Percentiles rank a stretch among this genome's conserved stretches.
Evolutionary conservation across 2,113 vertebrate species (phyloP).

Genomic region (Phyllostomus hastatus): DNA sequence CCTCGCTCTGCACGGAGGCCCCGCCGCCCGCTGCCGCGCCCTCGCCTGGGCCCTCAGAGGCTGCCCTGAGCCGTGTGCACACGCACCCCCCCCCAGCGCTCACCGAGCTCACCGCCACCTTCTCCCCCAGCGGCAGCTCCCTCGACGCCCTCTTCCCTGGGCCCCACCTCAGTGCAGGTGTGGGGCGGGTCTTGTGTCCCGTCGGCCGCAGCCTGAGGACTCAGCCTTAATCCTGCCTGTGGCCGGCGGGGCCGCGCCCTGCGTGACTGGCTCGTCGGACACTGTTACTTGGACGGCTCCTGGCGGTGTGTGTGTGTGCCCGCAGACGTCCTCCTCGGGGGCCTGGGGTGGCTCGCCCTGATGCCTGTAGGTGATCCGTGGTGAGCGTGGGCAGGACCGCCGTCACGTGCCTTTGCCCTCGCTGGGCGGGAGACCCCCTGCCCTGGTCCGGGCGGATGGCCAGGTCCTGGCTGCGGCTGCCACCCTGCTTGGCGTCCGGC

Average conservation of each 20-base stretch:
- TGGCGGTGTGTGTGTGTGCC: neutral
- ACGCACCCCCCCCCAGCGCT: fast-evolving
- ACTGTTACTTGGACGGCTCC: neutral
- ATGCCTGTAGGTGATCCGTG: too few relatives aligned
- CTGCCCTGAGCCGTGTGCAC: too few relatives aligned
- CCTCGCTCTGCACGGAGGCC: fast-evolving
- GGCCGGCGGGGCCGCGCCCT: too few relatives aligned
- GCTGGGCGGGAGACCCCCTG: neutral
- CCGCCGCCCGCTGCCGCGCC: neutral
- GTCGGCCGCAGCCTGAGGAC: neutral
- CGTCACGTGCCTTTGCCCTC: fast-evolving
- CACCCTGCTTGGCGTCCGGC: neutral
- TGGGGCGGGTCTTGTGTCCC: neutral
- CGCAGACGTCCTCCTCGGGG: neutral
- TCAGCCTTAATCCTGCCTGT: neutral
- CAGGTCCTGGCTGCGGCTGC: fast-evolving
- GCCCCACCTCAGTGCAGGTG: neutral
- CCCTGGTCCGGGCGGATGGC: neutral
- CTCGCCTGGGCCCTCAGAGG: neutral
- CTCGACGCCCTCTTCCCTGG: neutral
- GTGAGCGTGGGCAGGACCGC: neutral
- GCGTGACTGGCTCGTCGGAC: too few relatives aligned
- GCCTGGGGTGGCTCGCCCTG: neutral
- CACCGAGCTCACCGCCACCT: fast-evolving
- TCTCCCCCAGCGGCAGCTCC: neutral